Conservation (phyloP, 2,888 invertebrate species). For the Sarcophaga rosellei region DNA sequence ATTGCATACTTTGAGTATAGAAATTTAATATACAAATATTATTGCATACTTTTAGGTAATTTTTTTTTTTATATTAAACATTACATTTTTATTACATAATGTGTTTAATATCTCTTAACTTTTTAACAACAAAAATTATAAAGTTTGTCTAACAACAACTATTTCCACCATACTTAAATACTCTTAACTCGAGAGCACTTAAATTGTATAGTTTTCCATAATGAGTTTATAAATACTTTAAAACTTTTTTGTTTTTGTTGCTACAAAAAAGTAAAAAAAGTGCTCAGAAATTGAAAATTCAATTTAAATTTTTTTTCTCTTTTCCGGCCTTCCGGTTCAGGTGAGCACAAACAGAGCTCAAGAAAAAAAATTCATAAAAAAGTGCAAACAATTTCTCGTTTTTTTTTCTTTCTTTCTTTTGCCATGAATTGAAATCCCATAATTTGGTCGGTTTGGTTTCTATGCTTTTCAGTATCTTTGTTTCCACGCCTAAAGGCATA, state of each 20-base stretch:
- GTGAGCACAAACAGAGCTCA: neutral
- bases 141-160: neutral
- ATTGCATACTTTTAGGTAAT: constrained; percentile 3
- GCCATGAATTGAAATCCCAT: neutral
- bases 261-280: too few species aligned
- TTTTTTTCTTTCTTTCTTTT: neutral
- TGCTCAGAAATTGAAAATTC: constrained; percentile 5
- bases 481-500: constrained; percentile 30
- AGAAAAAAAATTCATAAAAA: neutral
- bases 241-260: neutral
- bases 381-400: neutral
- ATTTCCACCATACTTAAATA: neutral
- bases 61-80: too few species aligned
- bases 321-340: neutral
- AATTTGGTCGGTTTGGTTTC: too few species aligned
- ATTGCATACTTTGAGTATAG: too few species aligned
- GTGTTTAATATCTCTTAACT: neutral
- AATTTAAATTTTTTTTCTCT: constrained; percentile 21
- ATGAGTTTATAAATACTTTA: neutral
- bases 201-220: neutral
- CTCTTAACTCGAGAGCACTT: neutral
- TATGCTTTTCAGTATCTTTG: neutral
- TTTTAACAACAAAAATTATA: neutral
- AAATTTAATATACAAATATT: neutral
- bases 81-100: neutral